Percentiles rank a stretch among this genome's conserved stretches.
Evolutionary conservation across 2,797 vertebrate species (phyloP).

Genomic region (Cirrhinus molitorella): DNA sequence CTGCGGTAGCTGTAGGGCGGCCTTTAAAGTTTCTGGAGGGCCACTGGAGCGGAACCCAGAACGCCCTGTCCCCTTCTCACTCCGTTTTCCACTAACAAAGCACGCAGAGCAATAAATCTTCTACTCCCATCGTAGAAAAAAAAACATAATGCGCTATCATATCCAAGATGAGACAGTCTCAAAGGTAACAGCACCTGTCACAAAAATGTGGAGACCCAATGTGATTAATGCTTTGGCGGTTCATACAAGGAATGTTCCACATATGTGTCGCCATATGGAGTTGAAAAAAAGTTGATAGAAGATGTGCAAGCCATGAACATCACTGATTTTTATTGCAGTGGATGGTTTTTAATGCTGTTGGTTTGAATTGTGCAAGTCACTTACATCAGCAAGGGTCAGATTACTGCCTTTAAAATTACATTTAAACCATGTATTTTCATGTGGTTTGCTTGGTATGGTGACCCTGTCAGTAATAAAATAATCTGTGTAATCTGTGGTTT

Average conservation of each 20-base stretch:
- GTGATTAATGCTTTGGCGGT: background rate
- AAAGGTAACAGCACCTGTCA: background rate
- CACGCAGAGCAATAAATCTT: slow-evolving; percentile 20
- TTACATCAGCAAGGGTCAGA: background rate
- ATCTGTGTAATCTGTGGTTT: background rate
- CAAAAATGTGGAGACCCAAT: background rate
- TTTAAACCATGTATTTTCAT: background rate
- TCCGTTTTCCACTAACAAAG: slow-evolving; percentile 30
- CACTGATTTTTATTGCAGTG: background rate
- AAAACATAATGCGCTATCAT: slow-evolving; percentile 4
- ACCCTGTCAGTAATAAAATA: background rate
- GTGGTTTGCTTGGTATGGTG: background rate
- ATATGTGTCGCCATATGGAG: background rate
- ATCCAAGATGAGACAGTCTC: background rate
- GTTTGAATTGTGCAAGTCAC: background rate
- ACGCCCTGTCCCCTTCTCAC: slow-evolving; percentile 32
- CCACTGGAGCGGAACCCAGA: slow-evolving; percentile 38
- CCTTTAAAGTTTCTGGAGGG: slow-evolving; percentile 11
- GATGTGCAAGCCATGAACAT: background rate
- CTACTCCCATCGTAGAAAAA: slow-evolving; percentile 32
- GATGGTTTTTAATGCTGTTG: background rate
- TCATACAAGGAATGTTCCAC: background rate
- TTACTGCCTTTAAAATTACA: background rate
- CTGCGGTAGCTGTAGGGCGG: slow-evolving; percentile 1
- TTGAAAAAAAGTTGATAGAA: background rate